These are phyloP conservation scores for Solea senegalensis DNA, from an alignment of 2,113 vertebrate species.

Conservation along the genomic window DNA sequence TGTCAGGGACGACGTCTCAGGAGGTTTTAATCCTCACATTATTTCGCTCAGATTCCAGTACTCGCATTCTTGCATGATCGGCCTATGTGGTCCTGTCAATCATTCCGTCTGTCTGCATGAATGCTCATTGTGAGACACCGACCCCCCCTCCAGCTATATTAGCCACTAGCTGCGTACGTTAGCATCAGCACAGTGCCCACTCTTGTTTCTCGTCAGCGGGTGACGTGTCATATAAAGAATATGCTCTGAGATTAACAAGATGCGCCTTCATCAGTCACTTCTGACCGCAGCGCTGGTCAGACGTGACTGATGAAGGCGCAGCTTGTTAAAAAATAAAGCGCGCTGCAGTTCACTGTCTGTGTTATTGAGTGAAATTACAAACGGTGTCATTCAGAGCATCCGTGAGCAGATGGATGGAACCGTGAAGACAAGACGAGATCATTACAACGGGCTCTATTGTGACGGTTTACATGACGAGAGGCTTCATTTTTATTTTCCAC, in stretches of 20 bases:
- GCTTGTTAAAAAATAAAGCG: not conserved
- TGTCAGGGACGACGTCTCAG: no score
- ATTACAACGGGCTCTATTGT: no score
- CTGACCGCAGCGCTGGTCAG: slow-evolving; percentile 33
- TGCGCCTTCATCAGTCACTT: slow-evolving; percentile 45
- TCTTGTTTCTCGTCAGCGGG: slow-evolving; percentile 61
- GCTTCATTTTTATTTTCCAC: no score
- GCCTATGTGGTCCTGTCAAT: slow-evolving; percentile 63
- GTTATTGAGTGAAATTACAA: not conserved
- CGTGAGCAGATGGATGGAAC: no score
- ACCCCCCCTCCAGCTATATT: slow-evolving; percentile 61
- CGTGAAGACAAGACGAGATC: no score
- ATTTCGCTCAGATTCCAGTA: slow-evolving; percentile 37
- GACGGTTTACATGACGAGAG: no score
- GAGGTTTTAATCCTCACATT: slow-evolving; percentile 34
- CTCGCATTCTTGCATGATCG: slow-evolving; percentile 56
- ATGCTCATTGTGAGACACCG: slow-evolving; percentile 58
- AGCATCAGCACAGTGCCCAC: slow-evolving; percentile 65
- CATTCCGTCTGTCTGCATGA: slow-evolving; percentile 56
- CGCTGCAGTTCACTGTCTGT: slow-evolving; percentile 14
- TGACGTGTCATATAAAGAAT: slow-evolving; percentile 48
- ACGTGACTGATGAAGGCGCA: slow-evolving; percentile 7
- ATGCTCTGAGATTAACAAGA: slow-evolving; percentile 60
- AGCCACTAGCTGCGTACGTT: slow-evolving; percentile 31
- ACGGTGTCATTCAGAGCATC: no score